Base-by-base conservation (phyloP, 2,888 invertebrate species). In the Portevinia maculata region DNA sequence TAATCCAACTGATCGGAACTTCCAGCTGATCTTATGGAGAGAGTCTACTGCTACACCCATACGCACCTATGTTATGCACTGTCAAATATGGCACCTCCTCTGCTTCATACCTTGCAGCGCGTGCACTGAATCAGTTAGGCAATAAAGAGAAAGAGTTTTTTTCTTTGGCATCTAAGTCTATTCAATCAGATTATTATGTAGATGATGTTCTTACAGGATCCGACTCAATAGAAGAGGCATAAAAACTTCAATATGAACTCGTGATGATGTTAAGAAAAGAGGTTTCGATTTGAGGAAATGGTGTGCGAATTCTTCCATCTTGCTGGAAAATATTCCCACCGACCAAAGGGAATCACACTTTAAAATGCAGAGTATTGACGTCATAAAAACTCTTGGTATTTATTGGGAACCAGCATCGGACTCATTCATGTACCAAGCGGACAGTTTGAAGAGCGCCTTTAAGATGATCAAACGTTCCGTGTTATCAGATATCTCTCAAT, bases 241-340 rank as follows among this genome's bases (percentile, higher is more conserved):
- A n/a, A 55, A 86, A 85, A 86, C 55, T 85, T 79, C 53, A n/a
- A n/a, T n/a, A n/a, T n/a, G n/a, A 53, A 64, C 5, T 65, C 84
- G 5, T 24, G 2, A 24, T 24, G 24, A 5, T 2, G 24, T 5
- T 24, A 3, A 2, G 5, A 24, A 24, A 24, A 24, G 24, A 24
- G 24, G 24, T 3, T 24, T 24, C 5, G 24, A 24, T 3, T 5
- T 24, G 5, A 24, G 24, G 24, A 24, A 24, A 5, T 24, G n/a
- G n/a, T n/a, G n/a, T n/a, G n/a, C n/a, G n/a, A n/a, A n/a, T n/a
- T n/a, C n/a, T n/a, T n/a, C n/a, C n/a, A n/a, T 3, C 15, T 85
- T 24, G 5, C 3, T 85, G 15, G 9, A 57, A 9, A 0, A 17
- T 5, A 65, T 75, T 32, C 74, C 79, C 13, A 8, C 19, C 19